Conservation (phyloP, 2,113 vertebrate species). For the Nasalis larvatus region DNA sequence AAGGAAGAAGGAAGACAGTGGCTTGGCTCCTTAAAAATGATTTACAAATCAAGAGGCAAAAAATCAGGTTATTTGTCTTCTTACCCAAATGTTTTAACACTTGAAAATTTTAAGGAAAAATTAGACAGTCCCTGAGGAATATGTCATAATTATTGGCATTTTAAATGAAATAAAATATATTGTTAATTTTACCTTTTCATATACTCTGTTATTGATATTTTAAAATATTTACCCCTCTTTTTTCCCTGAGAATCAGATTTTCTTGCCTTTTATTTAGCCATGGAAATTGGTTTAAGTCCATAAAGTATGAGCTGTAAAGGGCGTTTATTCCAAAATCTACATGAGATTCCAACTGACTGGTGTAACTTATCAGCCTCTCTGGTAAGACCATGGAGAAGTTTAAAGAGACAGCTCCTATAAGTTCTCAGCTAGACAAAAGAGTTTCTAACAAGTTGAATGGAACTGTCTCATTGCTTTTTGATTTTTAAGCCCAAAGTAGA, state of each 20-base stretch:
- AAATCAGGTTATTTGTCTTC: neutral
- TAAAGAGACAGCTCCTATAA: neutral
- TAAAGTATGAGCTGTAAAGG: neutral
- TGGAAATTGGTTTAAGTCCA: neutral
- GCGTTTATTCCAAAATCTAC: neutral
- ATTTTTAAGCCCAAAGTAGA: neutral
- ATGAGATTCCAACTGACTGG: neutral
- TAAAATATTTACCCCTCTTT: neutral
- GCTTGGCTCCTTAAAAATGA: neutral
- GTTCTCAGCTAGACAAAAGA: neutral
- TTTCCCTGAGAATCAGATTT: neutral
- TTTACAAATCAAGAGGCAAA: neutral
- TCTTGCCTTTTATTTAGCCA: neutral
- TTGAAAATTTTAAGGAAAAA: constrained; percentile 34
- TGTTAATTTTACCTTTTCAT: constrained; percentile 27
- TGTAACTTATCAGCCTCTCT: neutral
- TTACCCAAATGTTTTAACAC: neutral
- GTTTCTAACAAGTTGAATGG: neutral
- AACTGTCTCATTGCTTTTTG: neutral
- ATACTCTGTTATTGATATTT: neutral
- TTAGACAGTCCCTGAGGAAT: neutral
- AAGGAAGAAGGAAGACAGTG: neutral
- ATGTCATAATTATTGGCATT: neutral
- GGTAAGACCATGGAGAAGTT: neutral
- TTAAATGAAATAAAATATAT: neutral